phyloP scores from a whole-genome alignment of 2,888 invertebrate species.

The Cinara cedri region DNA sequence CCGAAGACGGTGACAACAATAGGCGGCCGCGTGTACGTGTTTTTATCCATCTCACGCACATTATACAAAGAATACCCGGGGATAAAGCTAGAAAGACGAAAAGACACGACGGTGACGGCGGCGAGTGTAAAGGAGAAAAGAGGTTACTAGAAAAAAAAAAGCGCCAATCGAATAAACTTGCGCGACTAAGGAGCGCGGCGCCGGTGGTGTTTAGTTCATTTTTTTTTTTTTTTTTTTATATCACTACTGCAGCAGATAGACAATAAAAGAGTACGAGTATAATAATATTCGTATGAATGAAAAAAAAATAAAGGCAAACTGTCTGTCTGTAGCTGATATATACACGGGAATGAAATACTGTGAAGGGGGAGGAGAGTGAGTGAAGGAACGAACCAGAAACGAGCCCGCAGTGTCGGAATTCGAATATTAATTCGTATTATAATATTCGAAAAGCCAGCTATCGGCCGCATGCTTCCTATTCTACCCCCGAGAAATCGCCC shows the following conservation, averaged over 20 bases:
- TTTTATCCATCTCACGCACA: slow-evolving; percentile 41
- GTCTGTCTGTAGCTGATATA: too few relatives aligned
- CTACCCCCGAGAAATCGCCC: too few relatives aligned
- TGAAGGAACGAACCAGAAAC: neutral
- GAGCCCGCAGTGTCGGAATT: slow-evolving; percentile 26
- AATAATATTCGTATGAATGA: too few relatives aligned
- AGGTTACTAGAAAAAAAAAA: neutral
- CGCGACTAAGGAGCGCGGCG: neutral
- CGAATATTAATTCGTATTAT: too few relatives aligned
- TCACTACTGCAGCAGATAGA: too few relatives aligned
- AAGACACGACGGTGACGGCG: neutral
- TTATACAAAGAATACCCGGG: slow-evolving; percentile 32
- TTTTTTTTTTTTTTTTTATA: neutral
- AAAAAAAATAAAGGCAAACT: too few relatives aligned
- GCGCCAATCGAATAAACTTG: slow-evolving; percentile 47
- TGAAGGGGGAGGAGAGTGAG: too few relatives aligned
- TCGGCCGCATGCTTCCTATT: neutral
- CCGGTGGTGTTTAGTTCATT: neutral
- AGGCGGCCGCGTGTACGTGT: slow-evolving; percentile 31
- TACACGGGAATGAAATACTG: too few relatives aligned
- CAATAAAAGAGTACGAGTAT: too few relatives aligned
- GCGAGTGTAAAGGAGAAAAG: neutral
- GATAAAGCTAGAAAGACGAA: too few relatives aligned
- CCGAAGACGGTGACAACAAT: slow-evolving; percentile 38
- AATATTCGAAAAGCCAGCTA: slow-evolving; percentile 40